These are phyloP conservation scores for Diachasmimorpha longicaudata DNA, from an alignment of 1,140 invertebrate genomes.

Conservation along the genomic window DNA sequence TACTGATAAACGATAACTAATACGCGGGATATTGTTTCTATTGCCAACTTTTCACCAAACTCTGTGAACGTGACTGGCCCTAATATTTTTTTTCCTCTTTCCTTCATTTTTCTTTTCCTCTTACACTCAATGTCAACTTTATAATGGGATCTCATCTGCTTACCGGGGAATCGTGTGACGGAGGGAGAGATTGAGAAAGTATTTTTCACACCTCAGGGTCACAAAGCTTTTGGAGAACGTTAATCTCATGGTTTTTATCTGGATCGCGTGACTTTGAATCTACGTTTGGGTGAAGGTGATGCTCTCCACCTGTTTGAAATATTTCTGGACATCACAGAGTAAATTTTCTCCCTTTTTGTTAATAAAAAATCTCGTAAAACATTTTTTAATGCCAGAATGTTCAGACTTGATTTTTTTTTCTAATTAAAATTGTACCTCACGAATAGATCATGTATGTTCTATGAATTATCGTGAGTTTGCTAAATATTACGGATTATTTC, in stretches of 20 bases:
- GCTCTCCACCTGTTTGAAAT: not conserved
- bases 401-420: no score
- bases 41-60: slow-evolving; percentile 28
- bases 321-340: no score
- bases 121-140: not conserved
- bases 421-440: no score
- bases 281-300: not conserved
- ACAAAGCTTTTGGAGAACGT: not conserved
- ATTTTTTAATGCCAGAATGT: no score
- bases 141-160: no score
- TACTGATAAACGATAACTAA: slow-evolving; percentile 56
- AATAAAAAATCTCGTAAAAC: no score
- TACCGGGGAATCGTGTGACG: no score
- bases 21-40: slow-evolving; percentile 38
- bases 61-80: slow-evolving; percentile 8
- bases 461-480: no score
- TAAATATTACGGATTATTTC: no score
- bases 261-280: not conserved
- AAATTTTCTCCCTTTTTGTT: no score
- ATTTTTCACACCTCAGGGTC: slow-evolving; percentile 1
- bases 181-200: no score
- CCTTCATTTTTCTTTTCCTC: not conserved
- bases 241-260: not conserved
- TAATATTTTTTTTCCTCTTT: not conserved
- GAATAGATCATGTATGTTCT: no score